Evolutionary conservation across 2,797 vertebrate genomes (phyloP).

Genomic region (Poeciliopsis infans): DNA sequence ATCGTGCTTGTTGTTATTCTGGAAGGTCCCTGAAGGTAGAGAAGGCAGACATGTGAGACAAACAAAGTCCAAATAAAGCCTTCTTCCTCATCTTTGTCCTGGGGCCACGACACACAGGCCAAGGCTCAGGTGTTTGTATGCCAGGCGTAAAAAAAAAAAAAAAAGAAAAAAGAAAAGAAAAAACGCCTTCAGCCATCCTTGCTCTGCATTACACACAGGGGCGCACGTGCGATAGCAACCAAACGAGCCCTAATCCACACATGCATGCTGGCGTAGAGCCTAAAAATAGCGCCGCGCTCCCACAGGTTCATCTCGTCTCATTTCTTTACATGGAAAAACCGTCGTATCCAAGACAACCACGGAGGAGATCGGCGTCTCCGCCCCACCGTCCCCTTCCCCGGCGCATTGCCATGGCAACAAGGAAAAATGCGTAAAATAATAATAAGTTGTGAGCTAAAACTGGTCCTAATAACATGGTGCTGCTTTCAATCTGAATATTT

Average conservation of each 20-base stretch:
- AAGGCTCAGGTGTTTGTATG: constrained; percentile 53
- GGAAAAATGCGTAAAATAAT: constrained; percentile 82
- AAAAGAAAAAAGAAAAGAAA: neutral
- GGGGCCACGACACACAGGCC: constrained; percentile 28
- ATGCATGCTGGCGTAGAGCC: constrained; percentile 73
- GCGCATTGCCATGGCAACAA: constrained; percentile 81
- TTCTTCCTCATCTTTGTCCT: constrained; percentile 26
- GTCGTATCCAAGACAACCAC: constrained; percentile 84
- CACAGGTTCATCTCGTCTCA: constrained; percentile 80
- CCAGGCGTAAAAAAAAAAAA: constrained; percentile 18
- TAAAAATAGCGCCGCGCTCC: constrained; percentile 82
- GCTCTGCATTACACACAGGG: constrained; percentile 54
- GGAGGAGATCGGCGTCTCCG: constrained; percentile 60
- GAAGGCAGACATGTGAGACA: neutral
- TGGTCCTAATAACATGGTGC: constrained; percentile 40
- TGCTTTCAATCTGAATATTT: constrained; percentile 32
- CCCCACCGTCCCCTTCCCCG: constrained; percentile 54
- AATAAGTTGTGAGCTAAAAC: constrained; percentile 69
- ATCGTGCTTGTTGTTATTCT: neutral
- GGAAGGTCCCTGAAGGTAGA: neutral
- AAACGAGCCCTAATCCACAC: constrained; percentile 74
- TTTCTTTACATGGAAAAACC: constrained; percentile 81
- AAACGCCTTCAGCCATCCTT: constrained; percentile 60
- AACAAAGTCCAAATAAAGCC: constrained; percentile 24
- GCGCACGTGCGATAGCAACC: constrained; percentile 46